Evolutionary conservation across 2,888 invertebrate genomes (phyloP), one percentile per base, ranked within the genome.

Genomic region (Brachylomia viminalis): DNA sequence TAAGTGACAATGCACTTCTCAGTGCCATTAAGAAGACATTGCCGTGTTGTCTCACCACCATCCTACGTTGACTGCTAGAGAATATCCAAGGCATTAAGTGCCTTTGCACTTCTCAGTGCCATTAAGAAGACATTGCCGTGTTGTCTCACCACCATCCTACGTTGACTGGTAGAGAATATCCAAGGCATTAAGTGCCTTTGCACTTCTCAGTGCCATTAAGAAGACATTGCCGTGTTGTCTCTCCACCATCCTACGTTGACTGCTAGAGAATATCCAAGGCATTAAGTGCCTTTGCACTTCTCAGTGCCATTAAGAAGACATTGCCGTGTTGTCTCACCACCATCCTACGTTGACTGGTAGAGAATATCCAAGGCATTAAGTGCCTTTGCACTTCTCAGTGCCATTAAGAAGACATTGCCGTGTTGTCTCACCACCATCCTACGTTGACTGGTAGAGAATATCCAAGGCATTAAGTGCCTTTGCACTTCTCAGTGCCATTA

Each of bases 71-170:
- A 33, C 38, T 13, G 23, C 5, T 27, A 38, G 45, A 33, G 15
- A 72, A 45, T 17, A 30, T 6, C 23, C 6, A 52, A 52, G 30
- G 54, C 17, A 66, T 23, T 45, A n/a, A 73, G 11, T 75, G 75
- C 58, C 17, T 47, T 47, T 38, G 17, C 38, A 27, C 27, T 49
- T 27, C 11, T 47, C 8, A 27, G 17, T 58, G 15, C 13, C n/a
- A n/a, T n/a, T n/a, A n/a, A n/a, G n/a, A 47, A 54, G 38, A 15
- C 11, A n/a, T n/a, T 38, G 13, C 13, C 7, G 52, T 56, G 10
- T 30, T 45, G 8, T 30, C 17, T 52, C 54, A 54, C 54, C 13
- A 8, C 13, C 10, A 8, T 27, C 17, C 38, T 58, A 23, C 4
- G 17, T 11, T 20, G 20, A 33, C 38, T 13, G 23, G 8, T 27